Base-by-base conservation (phyloP, 92 coral and sea anemone species). In the Ricordea florida region DNA sequence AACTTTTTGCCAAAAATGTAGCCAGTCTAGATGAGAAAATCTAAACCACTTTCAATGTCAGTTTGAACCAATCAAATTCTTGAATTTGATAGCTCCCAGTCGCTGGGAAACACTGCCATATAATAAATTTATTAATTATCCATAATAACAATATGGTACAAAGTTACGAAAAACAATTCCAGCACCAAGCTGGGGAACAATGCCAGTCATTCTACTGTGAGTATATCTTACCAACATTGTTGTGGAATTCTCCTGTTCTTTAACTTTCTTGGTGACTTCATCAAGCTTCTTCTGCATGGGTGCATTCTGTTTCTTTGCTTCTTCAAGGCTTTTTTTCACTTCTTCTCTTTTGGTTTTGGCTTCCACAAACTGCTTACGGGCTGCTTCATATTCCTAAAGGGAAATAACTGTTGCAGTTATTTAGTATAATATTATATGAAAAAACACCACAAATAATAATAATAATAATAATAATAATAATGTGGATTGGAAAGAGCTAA, bases 351-450 rank as follows among this genome's bases (percentile, higher is more conserved):
- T 74, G 2, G 43, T 35, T 78, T 92, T 94, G 6, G 77, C 69
- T 30, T 92, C 97, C 41, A 94, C 87, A 76, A 94, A 94, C 62
- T 76, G 73, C 22, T 89, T 74, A 37, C 98, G 84, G 13, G 97
- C 86, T 35, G 69, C 91, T 70, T 94, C 98, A 66, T 92, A 94
- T 88, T 94, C 98, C 98, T 94, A 29, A 9, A 35, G 10, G 40
- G 2, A 43, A 25, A 4, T 2, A 49, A 6, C 21, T 10, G 18
- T 5, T 29, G 44, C 14, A 14, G 44, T 37, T 37, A 37, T 14
- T 37, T 14, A 8, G 8, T 37, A 14, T 8, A 37, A 14, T 37
- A 14, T 7, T 7, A 37, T 37, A 14, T 8, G 44, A 7, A 7
- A 37, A n/a, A n/a, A n/a, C n/a, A n/a, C n/a, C n/a, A n/a, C n/a